Base-by-base conservation (phyloP, 2,888 invertebrate species). In the Diaperis boleti region DNA sequence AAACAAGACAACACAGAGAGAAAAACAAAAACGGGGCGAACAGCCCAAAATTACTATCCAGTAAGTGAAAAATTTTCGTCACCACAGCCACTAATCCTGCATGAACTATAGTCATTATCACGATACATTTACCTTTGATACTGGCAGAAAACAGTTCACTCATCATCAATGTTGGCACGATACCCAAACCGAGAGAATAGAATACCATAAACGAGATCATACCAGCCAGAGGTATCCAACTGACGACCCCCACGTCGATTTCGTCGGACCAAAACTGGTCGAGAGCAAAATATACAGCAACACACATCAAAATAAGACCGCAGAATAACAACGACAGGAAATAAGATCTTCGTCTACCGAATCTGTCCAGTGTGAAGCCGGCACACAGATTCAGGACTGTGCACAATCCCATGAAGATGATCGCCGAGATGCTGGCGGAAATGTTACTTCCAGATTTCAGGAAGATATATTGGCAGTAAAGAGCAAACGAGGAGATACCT, bases 391-490 rank as follows among this genome's bases (percentile, higher is more conserved):
- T 74, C 8, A 73, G 17, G 10, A 69, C 10, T 13, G 66, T 56
- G 20, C 67, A 64, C n/a, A 69, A 17, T 8, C 59, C 70, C 13
- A 67, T 61, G 59, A 69, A 73, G 4, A 76, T 69, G 10, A 76
- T 70, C 2, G 74, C 70, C 1, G 77, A 76, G 3, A 67, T 62
- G 49, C 70, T 74, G n/a, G 77, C 71, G 3, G 73, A 72, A 1
- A 80, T 60, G 47, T 73, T 68, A 4, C 76, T 76, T 15, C 78
- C 78, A 8, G 78, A 73, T 69, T 75, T 71, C 29, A 72, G 67
- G 56, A 81, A 81, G 42, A 81, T 75, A 26, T 71, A 71, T 44
- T 78, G 76, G 0, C 75, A 72, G 47, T 77, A 77, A 0, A 72
- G 67, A 1, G 66, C 59, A 55, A 79, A 76, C 1, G 72, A 66